Percentiles rank a stretch among this genome's conserved stretches.
phyloP scores from a whole-genome alignment of 2,888 invertebrate species.

The Cerceris ruficornis region DNA sequence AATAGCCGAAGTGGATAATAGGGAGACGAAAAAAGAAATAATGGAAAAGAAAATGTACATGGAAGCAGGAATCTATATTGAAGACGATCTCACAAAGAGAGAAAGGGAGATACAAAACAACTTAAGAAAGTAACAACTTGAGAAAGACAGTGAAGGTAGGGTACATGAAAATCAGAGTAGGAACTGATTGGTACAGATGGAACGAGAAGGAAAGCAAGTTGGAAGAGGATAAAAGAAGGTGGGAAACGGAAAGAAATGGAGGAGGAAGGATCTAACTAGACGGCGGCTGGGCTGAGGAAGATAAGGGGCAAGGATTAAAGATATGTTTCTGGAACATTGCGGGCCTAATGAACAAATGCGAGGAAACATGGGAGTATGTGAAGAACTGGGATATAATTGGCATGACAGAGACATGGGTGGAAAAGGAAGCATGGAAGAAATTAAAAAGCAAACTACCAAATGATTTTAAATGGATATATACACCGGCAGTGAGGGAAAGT shows the following conservation, averaged over 20 bases:
- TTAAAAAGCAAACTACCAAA: background rate
- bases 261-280: no score
- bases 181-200: background rate
- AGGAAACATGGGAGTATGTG: conserved; percentile 6
- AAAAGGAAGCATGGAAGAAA: background rate
- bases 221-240: background rate
- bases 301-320: background rate
- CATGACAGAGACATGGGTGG: conserved; percentile 5
- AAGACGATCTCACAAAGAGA: conserved; percentile 41
- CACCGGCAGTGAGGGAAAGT: background rate
- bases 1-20: conserved; percentile 12
- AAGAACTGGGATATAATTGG: conserved; percentile 1
- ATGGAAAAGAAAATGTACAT: conserved; percentile 19
- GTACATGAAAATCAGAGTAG: conserved; percentile 13
- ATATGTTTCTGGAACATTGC: conserved; percentile 16
- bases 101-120: conserved; percentile 36
- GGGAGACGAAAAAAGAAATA: conserved; percentile 32
- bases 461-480: background rate
- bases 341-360: background rate
- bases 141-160: conserved; percentile 26
- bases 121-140: no score
- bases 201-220: background rate
- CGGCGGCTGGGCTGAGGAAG: no score
- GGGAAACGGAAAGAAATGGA: background rate
- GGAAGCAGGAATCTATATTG: conserved; percentile 31